Evolutionary conservation across 2,888 invertebrate species (phyloP), one percentile per base, ranked within the genome.

Genomic region (Abscondita cerata): DNA sequence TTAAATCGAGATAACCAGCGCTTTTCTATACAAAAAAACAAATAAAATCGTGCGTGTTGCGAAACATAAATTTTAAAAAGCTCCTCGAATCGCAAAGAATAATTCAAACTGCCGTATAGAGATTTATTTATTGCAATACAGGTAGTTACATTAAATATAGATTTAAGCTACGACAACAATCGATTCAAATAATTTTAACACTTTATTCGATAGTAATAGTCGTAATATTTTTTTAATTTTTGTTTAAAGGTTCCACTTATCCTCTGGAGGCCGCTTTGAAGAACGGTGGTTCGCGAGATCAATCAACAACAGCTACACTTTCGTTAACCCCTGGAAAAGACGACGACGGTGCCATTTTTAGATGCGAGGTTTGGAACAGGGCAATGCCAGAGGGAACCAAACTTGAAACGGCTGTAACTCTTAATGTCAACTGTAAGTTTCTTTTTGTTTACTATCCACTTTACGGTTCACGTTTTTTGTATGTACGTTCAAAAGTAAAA

Each of bases 381-480:
- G 96, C 95, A 68, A 90, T 96, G 87, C 86, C 89, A 0, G 89
- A 91, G 61, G 91, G 90, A 40, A 87, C 89, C 60, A 92, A 92
- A 70, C 82, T 95, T 66, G 92, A 93, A 72, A 87, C 93, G 12
- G 87, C 87, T 11, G 89, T 95, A 65, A 88, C 89, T 18, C 85
- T 96, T 59, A 91, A 90, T 80, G 95, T 96, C 66, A 93, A 95
- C 82, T 96, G 93, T 94, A 83, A 93, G 93, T 91, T 76, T 52
- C 70, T 65, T 67, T 62, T 63, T 63, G 33, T 57, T 52, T 62
- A 60, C 57, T 59, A 57, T 59, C 47, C 50, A 44, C 52, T 54
- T 34, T 51, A 48, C 12, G 6, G 47, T 47, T 19, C 52, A 36
- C 50, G 34, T 19, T 52, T 54, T 52, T 58, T 50, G 31, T 44